Evolutionary conservation across 2,797 vertebrate genomes (phyloP).

Genomic region (Pseudocheirus occidentalis): DNA sequence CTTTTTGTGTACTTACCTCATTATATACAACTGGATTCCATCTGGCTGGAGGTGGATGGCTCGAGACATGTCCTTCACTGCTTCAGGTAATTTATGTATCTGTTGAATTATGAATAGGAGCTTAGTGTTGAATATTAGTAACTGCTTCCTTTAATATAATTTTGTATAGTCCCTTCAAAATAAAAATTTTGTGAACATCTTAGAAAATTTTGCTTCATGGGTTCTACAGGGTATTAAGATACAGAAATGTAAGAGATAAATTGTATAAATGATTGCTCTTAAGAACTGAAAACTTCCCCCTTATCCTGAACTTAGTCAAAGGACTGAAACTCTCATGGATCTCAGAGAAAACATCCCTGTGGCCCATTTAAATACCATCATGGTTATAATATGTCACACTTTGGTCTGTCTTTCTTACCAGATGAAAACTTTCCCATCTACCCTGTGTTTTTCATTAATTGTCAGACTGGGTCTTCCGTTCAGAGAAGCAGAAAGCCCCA

Average conservation of each 20-base stretch:
- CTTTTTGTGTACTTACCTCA: constrained; percentile 82
- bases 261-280: neutral
- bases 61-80: constrained; percentile 85
- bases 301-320: neutral
- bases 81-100: constrained; percentile 81
- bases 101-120: constrained; percentile 73
- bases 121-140: constrained; percentile 37
- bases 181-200: constrained; percentile 23
- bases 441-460: neutral
- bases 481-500: neutral
- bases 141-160: constrained; percentile 21
- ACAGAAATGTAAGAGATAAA: neutral
- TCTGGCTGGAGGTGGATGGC: constrained; percentile 87
- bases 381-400: too few relatives aligned
- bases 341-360: neutral
- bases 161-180: neutral
- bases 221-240: neutral
- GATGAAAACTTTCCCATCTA: neutral
- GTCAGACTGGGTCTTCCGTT: neutral
- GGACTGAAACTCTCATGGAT: neutral
- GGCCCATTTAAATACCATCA: neutral
- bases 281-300: neutral
- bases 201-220: neutral
- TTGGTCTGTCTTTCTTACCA: too few relatives aligned
- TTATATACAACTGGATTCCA: constrained; percentile 82